Percentiles rank a stretch among this genome's conserved stretches.
Evolutionary conservation across 1,140 invertebrate species (phyloP).

Genomic region (Apis cerana): DNA sequence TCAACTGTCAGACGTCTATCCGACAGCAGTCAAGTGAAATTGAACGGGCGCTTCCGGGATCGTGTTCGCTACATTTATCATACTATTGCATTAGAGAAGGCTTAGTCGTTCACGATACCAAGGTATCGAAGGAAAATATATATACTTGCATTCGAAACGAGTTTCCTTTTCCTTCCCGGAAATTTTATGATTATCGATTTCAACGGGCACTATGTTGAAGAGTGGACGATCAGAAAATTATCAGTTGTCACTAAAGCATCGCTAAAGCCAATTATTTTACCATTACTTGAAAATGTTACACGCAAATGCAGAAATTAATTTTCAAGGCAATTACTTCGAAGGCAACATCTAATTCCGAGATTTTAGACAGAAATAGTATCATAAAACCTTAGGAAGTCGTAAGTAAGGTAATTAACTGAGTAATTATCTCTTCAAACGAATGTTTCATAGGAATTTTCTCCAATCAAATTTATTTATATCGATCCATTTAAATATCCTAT

Average conservation of each 20-base stretch:
- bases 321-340: neutral
- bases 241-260: neutral
- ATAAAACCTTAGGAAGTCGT: too few species aligned
- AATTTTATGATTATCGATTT: neutral
- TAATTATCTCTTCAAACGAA: too few species aligned
- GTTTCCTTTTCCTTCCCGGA: neutral
- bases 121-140: neutral
- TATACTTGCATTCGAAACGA: too few species aligned
- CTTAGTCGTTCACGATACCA: neutral
- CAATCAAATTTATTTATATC: too few species aligned
- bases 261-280: neutral
- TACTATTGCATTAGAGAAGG: neutral
- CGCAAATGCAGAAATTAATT: neutral
- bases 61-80: conserved; percentile 34
- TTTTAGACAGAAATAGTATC: too few species aligned
- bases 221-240: neutral
- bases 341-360: neutral
- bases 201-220: neutral
- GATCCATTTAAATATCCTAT: too few species aligned
- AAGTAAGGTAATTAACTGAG: too few species aligned
- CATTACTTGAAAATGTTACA: too few species aligned
- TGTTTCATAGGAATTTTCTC: too few species aligned
- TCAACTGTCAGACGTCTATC: conserved; percentile 37
- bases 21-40: conserved; percentile 38
- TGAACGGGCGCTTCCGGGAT: conserved; percentile 35